These are phyloP conservation scores for Maniola jurtina DNA, from an alignment of 1,140 invertebrate species.

Conservation along the genomic window DNA sequence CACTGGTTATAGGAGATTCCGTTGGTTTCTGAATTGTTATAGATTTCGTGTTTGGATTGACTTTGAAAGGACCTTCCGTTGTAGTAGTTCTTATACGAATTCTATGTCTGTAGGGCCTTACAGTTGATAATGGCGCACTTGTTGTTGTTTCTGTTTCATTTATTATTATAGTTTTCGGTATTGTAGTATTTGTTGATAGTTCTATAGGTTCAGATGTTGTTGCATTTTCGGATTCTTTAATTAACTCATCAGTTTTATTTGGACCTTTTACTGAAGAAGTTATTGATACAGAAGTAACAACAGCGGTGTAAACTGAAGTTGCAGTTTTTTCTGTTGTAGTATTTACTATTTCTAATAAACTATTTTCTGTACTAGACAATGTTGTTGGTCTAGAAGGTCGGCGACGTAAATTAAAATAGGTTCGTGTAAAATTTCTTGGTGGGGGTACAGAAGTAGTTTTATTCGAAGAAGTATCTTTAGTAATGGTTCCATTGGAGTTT, in stretches of 20 bases:
- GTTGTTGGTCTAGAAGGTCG: conserved; percentile 56
- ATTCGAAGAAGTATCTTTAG: conserved; percentile 37
- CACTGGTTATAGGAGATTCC: conserved; percentile 40
- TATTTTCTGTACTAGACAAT: conserved; percentile 55
- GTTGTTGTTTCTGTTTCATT: conserved; percentile 56
- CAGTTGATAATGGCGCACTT: conserved; percentile 35
- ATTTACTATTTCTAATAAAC: conserved; percentile 37
- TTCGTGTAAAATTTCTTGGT: conserved; percentile 59
- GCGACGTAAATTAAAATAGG: conserved; percentile 62
- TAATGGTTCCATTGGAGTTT: conserved; percentile 33
- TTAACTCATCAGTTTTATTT: conserved; percentile 60
- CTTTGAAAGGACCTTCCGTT: conserved; percentile 49
- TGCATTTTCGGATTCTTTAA: conserved; percentile 49
- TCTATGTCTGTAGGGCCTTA: conserved; percentile 49
- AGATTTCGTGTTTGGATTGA: conserved; percentile 34
- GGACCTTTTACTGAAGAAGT: conserved; percentile 73
- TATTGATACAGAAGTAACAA: conserved; percentile 77
- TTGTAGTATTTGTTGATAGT: conserved; percentile 41
- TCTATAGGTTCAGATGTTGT: conserved; percentile 37
- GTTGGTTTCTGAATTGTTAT: conserved; percentile 36
- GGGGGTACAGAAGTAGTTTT: conserved; percentile 42
- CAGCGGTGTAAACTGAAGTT: conserved; percentile 75
- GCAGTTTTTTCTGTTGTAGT: conserved; percentile 64
- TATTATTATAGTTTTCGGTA: conserved; percentile 33
- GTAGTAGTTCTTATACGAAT: conserved; percentile 68